Base-by-base conservation (phyloP, 2,888 invertebrate genomes). In the Isotomurus palustris region DNA sequence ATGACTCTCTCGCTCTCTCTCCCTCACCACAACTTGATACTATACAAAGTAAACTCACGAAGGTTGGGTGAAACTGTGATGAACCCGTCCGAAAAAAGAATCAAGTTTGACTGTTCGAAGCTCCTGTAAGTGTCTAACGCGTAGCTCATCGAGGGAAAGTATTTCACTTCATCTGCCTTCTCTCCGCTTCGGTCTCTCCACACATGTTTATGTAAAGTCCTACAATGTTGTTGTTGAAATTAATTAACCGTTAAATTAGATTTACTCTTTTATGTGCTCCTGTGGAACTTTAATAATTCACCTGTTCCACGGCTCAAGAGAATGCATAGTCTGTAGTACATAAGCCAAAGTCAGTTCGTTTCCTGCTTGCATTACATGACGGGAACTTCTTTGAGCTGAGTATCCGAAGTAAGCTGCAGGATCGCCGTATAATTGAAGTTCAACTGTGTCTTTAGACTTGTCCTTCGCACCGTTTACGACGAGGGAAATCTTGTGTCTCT, bases 401-500 rank as follows among this genome's bases (percentile, higher is more conserved):
- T 78, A 75, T 1, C 78, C 80, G 56, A 80, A 77, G 60, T 78
- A 80, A 0, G 81, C 76, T 1, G 79, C 78, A 24, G 78, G 76
- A 17, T 79, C 77, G 27, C 74, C 73, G 2, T 77, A 76, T 44
- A 64, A 61, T 19, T 77, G 74, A 14, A 79, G 73, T 72, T 82
- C 81, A 12, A 81, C 75, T 1, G 77, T 76, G 67, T 79, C 76
- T 22, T 77, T 76, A n/a, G 76, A 77, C 69, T 79, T 77, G 68
- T 82, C 81, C 71, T 82, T 81, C 17, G 78, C 78, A 47, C 76
- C 75, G 71, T 81, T 81, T n/a, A 82, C 72, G 28, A 72, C 71
- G 28, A 81, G 71, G 49, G 72, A 73, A 38, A 80, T 76, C 77
- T 80, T 73, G 60, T 78, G 78, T 53, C 76, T 71, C 45, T 75